Evolutionary conservation across 2,113 vertebrate species (phyloP).

Genomic region (Protobothrops mucrosquamatus): DNA sequence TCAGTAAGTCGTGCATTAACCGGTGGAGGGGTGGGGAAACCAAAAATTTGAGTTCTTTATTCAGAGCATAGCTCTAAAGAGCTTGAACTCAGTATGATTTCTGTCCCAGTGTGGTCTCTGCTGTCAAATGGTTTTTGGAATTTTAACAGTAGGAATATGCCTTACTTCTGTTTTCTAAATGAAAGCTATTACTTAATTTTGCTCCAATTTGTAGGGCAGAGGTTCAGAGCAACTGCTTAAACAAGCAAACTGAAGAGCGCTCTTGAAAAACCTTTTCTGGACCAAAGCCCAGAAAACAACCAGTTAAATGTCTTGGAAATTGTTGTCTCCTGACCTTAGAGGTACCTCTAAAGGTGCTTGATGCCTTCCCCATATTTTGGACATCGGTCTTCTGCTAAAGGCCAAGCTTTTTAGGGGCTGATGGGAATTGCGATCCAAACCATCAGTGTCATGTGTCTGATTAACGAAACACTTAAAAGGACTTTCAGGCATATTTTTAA

Average conservation of each 20-base stretch:
- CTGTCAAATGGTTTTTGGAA: neutral
- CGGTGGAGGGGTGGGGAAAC: too few relatives aligned
- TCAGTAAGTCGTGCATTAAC: neutral
- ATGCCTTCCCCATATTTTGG: neutral
- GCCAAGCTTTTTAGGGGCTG: neutral
- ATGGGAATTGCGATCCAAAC: neutral
- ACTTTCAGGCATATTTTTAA: too few relatives aligned
- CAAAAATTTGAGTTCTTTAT: neutral
- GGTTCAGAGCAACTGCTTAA: neutral
- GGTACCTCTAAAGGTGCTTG: neutral
- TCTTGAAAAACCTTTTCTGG: constrained; percentile 2
- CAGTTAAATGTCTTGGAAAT: neutral
- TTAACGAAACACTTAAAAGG: too few relatives aligned
- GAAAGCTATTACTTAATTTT: neutral
- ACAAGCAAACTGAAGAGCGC: neutral
- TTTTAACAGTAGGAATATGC: neutral
- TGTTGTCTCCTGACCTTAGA: neutral
- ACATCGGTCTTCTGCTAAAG: neutral
- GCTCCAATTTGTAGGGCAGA: neutral
- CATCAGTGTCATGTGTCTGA: neutral
- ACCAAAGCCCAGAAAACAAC: neutral
- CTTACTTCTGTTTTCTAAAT: neutral
- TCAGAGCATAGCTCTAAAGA: neutral
- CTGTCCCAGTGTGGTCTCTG: neutral
- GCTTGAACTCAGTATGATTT: neutral